Evolutionary conservation across 2,113 vertebrate genomes (phyloP).

Genomic region (Peromyscus maniculatus): DNA sequence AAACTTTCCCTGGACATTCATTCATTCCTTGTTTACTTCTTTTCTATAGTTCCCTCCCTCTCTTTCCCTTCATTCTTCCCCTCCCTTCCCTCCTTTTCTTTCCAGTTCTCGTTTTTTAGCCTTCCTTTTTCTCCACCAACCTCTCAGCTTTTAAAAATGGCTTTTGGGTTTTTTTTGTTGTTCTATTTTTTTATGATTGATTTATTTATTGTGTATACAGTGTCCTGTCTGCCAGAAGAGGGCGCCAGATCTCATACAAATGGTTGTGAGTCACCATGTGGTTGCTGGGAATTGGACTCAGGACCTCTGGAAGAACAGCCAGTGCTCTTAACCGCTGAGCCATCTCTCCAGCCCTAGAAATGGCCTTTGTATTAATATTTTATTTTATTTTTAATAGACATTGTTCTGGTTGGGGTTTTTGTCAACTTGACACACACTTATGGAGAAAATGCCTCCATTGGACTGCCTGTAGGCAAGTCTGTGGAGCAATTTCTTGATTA

Average conservation of each 20-base stretch:
- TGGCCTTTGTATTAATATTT: not conserved
- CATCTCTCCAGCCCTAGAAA: not conserved
- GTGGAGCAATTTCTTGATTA: not conserved
- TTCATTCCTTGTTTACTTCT: not conserved
- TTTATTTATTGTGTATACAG: too few relatives aligned
- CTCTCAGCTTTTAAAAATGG: constrained; percentile 15
- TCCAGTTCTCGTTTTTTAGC: not conserved
- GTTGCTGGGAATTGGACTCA: too few relatives aligned
- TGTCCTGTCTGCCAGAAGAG: too few relatives aligned
- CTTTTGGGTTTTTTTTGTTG: not conserved
- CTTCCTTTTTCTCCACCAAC: not conserved
- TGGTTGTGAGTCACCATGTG: too few relatives aligned
- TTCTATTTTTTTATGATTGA: too few relatives aligned
- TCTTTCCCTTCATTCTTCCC: not conserved
- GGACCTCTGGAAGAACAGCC: too few relatives aligned
- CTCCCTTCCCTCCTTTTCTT: not conserved
- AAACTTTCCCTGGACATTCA: not conserved
- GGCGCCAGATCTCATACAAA: too few relatives aligned
- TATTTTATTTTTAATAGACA: not conserved
- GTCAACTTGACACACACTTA: not conserved
- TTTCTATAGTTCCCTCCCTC: not conserved
- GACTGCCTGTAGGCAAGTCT: not conserved
- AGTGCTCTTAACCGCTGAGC: too few relatives aligned
- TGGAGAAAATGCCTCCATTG: not conserved
- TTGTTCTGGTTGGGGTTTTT: not conserved